These are phyloP conservation scores for Stegodyphus mimosarum DNA, from an alignment of 1,140 invertebrate species.

Conservation along the genomic window DNA sequence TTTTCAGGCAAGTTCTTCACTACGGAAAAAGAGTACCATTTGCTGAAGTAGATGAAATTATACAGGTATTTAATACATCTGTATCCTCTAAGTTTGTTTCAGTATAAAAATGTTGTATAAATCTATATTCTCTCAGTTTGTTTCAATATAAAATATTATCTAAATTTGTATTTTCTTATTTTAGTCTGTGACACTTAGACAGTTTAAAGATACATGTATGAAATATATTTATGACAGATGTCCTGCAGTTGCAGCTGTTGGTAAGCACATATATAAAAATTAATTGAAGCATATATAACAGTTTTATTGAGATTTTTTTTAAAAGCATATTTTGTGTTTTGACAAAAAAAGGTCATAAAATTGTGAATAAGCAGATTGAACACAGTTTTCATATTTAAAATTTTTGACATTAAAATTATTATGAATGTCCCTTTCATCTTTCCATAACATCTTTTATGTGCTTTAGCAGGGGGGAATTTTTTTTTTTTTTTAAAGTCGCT, in stretches of 20 bases:
- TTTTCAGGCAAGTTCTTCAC: constrained; percentile 36
- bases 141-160: neutral
- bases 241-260: constrained; percentile 44
- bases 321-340: too few species aligned
- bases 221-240: constrained; percentile 59
- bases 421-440: too few species aligned
- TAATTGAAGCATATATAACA: neutral
- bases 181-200: constrained; percentile 34
- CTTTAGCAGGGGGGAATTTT: too few species aligned
- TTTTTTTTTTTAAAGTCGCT: too few species aligned
- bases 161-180: constrained; percentile 2
- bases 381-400: too few species aligned
- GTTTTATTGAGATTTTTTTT: neutral
- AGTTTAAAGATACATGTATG: constrained; percentile 34
- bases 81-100: neutral
- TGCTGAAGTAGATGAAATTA: constrained; percentile 40
- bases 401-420: too few species aligned
- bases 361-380: too few species aligned
- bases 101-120: neutral
- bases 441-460: too few species aligned
- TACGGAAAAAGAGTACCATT: constrained; percentile 33
- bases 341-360: too few species aligned
- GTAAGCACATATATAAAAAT: constrained; percentile 14
- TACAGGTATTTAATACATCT: constrained; percentile 9
- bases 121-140: neutral